A percentile compares a stretch with the other conserved stretches of the same genome.
phyloP scores from a whole-genome alignment of 2,113 vertebrate species.

The Menura novaehollandiae region DNA sequence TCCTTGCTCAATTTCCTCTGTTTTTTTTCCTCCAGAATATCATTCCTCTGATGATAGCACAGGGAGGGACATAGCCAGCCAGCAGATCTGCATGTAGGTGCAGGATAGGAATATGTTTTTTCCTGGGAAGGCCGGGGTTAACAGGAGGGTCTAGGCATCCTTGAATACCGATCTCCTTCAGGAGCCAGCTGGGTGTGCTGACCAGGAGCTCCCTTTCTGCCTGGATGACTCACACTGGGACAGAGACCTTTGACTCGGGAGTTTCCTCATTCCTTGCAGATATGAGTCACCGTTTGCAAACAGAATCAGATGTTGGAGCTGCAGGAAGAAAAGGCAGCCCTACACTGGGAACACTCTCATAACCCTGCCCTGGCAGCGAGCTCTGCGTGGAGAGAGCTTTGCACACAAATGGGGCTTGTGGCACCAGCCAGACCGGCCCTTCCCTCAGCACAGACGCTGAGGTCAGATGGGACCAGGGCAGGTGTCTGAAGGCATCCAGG shows the following conservation, averaged over 20 bases:
- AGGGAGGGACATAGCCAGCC: background rate
- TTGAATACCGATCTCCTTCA: background rate
- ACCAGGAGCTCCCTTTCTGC: background rate
- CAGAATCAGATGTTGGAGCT: background rate
- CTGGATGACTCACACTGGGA: background rate
- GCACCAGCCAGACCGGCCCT: background rate
- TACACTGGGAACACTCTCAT: background rate
- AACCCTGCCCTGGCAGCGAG: background rate
- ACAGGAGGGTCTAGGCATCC: background rate
- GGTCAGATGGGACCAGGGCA: background rate
- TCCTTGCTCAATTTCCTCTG: background rate
- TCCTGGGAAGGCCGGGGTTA: background rate
- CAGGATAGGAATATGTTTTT: background rate
- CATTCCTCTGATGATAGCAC: background rate
- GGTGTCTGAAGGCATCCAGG: background rate
- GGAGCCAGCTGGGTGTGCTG: background rate
- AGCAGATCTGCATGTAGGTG: accelerated
- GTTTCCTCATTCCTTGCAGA: constrained; percentile 22
- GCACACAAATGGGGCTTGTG: accelerated
- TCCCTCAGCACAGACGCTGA: background rate
- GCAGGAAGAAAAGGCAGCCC: background rate
- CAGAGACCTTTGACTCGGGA: background rate
- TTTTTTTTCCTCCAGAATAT: background rate
- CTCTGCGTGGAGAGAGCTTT: background rate
- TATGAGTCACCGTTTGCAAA: background rate